phyloP scores from a whole-genome alignment of 2,888 invertebrate genomes.

The Bombyx huttoni region DNA sequence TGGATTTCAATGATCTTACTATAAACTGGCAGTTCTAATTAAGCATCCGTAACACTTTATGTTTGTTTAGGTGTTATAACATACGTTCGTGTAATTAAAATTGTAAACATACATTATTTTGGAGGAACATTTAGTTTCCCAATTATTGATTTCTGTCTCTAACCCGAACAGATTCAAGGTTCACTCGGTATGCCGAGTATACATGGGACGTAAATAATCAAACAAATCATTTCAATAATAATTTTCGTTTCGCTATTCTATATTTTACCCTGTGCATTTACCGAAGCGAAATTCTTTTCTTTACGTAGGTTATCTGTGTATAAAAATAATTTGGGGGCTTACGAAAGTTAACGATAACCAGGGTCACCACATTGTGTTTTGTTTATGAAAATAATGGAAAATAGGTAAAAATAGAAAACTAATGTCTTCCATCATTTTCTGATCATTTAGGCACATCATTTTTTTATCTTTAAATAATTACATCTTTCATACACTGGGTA shows the following conservation, averaged over 20 bases:
- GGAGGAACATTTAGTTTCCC: background rate
- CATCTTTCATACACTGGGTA: too few species aligned
- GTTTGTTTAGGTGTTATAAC: too few species aligned
- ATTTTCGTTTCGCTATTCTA: constrained; percentile 1
- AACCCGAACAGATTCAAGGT: background rate
- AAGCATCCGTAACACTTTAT: background rate
- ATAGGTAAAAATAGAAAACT: too few species aligned
- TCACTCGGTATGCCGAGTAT: background rate
- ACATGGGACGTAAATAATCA: background rate
- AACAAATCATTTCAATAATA: background rate
- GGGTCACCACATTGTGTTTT: background rate
- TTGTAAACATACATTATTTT: background rate
- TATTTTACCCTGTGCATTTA: constrained; percentile 1
- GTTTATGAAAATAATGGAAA: too few species aligned
- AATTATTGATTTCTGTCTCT: too few species aligned
- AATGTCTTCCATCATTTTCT: too few species aligned
- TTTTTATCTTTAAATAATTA: too few species aligned
- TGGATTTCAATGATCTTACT: background rate
- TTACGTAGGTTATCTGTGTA: background rate
- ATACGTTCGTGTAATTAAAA: too few species aligned
- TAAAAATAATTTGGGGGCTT: background rate
- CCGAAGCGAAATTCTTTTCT: background rate
- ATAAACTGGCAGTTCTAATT: background rate
- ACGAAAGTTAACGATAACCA: background rate
- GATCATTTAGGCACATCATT: too few species aligned